Base-by-base conservation (phyloP, 1,140 invertebrate genomes). In the Trinorchestia longiramus region DNA sequence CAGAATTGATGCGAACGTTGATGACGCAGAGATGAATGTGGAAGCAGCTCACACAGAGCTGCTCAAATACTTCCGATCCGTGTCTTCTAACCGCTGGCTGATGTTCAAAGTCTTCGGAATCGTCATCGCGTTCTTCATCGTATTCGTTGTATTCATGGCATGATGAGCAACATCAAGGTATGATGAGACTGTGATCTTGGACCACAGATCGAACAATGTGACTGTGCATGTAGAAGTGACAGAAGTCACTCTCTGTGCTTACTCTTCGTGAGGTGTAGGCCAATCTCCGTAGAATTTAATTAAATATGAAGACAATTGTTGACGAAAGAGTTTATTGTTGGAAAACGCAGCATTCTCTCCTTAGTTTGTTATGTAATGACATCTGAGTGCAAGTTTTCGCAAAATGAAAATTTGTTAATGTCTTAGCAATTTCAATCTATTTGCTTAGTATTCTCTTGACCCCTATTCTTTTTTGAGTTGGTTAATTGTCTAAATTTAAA, bases 61-160 rank as follows among this genome's bases (percentile, higher is more conserved):
- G 96, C 97, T 99, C 95, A 99, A 99, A 97, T 99, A 99, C 97
- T 99, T 99, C 97, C 99, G 99, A 97, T 99, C 99, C 43, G 99
- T 99, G 42, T 99, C 99, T 28, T 99, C 98, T 90, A 99, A 99
- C 97, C 98, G 99, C 97, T 99, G 99, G 99, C 98, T 99, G 28
- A 99, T 99, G 99, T 99, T 99, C 97, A 99, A 99, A 98, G 98
- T 99, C 96, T 99, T 99, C 98, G 99, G 98, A 95, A 99, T 99
- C 95, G 98, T 99, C 45, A 99, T 99, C 98, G 98, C 99, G 97
- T 99, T 99, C 98, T 99, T 99, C 97, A 98, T 99, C 97, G 99
- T 99, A 97, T 99, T 99, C 98, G 98, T 99, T 97, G 98, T 99
- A 97, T 99, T 99, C 97, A 97, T 99, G 97, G 98, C 98, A 97